These are phyloP conservation scores for Amphimedon queenslandica DNA, from an alignment of 37 sponge, comb jelly and placozoan genomes.

Conservation along the genomic window DNA sequence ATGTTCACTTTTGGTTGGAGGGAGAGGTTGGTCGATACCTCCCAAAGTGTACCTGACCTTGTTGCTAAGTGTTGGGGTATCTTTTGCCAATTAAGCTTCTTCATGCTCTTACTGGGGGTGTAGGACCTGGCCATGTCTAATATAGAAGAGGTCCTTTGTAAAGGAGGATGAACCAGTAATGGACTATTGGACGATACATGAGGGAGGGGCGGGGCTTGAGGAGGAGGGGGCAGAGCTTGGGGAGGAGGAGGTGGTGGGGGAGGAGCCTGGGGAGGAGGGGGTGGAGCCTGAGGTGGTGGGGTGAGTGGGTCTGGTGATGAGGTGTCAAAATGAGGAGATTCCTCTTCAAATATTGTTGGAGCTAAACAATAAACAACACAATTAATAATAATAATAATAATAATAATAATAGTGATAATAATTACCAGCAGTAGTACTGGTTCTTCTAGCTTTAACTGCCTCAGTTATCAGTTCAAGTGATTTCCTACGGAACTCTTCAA, in stretches of 20 bases:
- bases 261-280: constrained; percentile 54
- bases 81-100: constrained; percentile 86
- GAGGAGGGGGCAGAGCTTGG: constrained; percentile 17
- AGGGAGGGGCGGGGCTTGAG: constrained; percentile 32
- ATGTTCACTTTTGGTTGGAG: constrained; percentile 23
- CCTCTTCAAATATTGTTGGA: no score
- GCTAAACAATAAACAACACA: no score
- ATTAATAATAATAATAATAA: no score
- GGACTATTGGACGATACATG: constrained; percentile 20
- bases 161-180: constrained; percentile 40
- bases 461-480: no score
- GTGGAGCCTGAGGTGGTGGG: constrained; percentile 34
- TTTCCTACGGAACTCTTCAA: background rate
- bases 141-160: background rate
- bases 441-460: no score
- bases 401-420: no score
- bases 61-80: constrained; percentile 39
- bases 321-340: no score
- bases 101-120: constrained; percentile 72
- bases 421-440: no score
- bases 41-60: constrained; percentile 48
- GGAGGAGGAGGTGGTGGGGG: constrained; percentile 81
- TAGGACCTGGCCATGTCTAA: constrained; percentile 38
- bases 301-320: constrained; percentile 52
- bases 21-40: constrained; percentile 9